Evolutionary conservation across 37 sponge, comb jelly and placozoan genomes (phyloP).

Genomic region (Beroe forskalii): DNA sequence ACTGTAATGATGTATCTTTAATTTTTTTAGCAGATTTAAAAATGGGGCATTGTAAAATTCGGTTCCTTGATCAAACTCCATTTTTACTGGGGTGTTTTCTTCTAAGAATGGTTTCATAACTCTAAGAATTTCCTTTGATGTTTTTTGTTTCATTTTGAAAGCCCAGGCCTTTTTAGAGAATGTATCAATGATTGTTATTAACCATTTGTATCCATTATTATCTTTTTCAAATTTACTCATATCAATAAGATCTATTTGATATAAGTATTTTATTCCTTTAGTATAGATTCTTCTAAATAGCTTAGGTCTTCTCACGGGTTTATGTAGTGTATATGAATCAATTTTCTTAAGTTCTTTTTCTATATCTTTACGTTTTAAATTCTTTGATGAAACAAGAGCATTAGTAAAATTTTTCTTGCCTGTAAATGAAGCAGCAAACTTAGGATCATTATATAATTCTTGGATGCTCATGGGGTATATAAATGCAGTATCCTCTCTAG

Average conservation of each 20-base stretch:
- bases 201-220: slow-evolving; percentile 28
- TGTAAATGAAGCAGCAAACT: background rate
- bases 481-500: background rate
- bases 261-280: too few species aligned
- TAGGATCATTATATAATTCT: background rate
- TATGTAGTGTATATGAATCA: slow-evolving; percentile 7
- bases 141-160: slow-evolving; percentile 25
- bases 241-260: background rate
- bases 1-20: background rate
- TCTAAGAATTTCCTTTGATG: background rate
- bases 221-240: background rate
- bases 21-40: background rate
- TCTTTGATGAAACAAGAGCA: too few species aligned
- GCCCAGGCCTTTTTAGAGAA: slow-evolving; percentile 26
- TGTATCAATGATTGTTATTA: slow-evolving; percentile 24
- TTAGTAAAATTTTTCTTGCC: background rate
- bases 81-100: slow-evolving; percentile 2
- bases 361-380: background rate
- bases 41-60: slow-evolving; percentile 4
- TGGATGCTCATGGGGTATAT: background rate
- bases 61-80: background rate
- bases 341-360: background rate
- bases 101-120: slow-evolving; percentile 19
- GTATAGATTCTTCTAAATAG: background rate
- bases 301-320: background rate